Percentiles rank a stretch among this genome's conserved stretches.
These are phyloP conservation scores for Diloba caeruleocephala DNA, from an alignment of 2,888 invertebrate species.

Conservation along the genomic window DNA sequence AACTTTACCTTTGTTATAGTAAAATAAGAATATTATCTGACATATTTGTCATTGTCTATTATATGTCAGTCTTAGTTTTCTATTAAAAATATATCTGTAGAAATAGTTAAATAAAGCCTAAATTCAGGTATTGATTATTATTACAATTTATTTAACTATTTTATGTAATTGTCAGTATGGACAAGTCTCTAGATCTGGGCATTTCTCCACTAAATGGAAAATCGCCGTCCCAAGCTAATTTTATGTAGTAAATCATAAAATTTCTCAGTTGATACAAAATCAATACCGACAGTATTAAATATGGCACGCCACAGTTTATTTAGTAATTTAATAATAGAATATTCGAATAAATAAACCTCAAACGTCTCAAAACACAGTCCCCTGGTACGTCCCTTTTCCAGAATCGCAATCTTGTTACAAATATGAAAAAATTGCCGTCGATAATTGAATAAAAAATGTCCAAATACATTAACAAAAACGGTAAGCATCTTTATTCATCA, in stretches of 20 bases:
- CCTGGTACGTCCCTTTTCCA: not conserved
- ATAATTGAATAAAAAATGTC: not conserved
- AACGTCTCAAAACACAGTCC: not conserved
- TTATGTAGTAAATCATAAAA: conserved; percentile 4
- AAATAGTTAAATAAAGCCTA: too few species aligned
- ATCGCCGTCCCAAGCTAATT: conserved; percentile 29
- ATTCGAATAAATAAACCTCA: not conserved
- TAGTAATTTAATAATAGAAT: not conserved
- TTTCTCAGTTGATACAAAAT: not conserved
- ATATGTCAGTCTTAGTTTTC: too few species aligned
- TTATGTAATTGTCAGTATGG: too few species aligned
- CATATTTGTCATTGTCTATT: too few species aligned
- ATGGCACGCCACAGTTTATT: not conserved
- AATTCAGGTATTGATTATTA: too few species aligned
- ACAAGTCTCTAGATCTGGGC: not conserved
- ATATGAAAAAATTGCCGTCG: not conserved
- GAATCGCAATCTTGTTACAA: not conserved
- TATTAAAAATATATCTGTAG: too few species aligned
- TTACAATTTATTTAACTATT: too few species aligned
- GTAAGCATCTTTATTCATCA: not conserved
- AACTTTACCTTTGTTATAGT: too few species aligned
- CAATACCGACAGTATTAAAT: not conserved
- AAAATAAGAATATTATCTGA: too few species aligned
- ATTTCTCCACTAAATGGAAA: conserved; percentile 32
- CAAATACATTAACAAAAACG: not conserved